phyloP scores from a whole-genome alignment of 37 sponge, comb jelly and placozoan species.

The Geodia barretti region DNA sequence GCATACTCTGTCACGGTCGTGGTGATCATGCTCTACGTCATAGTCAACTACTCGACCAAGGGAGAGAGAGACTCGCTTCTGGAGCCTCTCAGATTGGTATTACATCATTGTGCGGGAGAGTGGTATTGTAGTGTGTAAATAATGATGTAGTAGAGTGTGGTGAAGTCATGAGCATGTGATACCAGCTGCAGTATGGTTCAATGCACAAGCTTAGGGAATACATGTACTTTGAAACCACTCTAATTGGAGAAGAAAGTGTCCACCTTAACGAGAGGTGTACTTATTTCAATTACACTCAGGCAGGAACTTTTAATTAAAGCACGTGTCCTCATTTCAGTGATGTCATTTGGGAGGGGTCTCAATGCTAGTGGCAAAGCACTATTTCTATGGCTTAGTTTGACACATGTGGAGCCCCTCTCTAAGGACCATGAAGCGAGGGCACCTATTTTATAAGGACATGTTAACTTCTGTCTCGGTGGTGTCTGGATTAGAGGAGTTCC shows the following conservation, averaged over 20 bases:
- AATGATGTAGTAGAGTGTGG: background rate
- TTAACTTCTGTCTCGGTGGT: background rate
- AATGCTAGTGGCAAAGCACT: background rate
- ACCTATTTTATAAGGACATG: no score
- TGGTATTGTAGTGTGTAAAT: background rate
- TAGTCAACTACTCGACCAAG: constrained; percentile 54
- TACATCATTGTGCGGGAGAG: background rate
- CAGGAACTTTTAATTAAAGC: background rate
- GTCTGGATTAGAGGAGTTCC: background rate
- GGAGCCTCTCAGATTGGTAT: constrained; percentile 26
- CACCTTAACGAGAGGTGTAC: no score
- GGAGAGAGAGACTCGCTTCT: background rate
- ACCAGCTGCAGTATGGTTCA: background rate
- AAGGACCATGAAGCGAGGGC: no score
- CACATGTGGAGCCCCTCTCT: no score
- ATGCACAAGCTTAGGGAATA: background rate
- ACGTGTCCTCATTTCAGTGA: background rate
- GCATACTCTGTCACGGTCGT: constrained; percentile 28
- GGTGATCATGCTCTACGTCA: constrained; percentile 44
- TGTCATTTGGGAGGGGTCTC: background rate
- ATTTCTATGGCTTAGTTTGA: background rate
- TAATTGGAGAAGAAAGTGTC: no score
- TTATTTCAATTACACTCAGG: no score
- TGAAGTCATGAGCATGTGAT: background rate
- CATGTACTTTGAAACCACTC: background rate